Conservation (phyloP, 2,888 invertebrate genomes). For the Elysia crispata region DNA sequence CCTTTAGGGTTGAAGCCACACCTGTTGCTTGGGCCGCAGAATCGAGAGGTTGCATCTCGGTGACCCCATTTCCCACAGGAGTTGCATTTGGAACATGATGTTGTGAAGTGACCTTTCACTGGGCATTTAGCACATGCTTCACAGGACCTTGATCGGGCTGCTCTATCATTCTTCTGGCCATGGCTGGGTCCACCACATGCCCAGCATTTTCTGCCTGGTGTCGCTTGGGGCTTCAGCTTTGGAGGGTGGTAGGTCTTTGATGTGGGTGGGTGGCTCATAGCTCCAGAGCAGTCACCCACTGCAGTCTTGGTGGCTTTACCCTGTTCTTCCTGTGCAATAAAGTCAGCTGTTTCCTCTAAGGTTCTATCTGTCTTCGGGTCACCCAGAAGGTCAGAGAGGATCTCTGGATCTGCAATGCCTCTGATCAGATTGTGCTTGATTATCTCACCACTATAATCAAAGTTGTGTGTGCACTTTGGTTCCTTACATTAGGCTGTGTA, state of each 20-base stretch:
- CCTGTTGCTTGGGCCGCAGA: not conserved
- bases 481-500: conserved; percentile 35
- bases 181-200: not conserved
- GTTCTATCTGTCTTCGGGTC: conserved; percentile 48
- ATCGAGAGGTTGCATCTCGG: not conserved
- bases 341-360: conserved; percentile 44
- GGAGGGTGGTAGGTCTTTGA: not conserved
- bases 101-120: not conserved
- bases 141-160: not conserved
- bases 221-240: too few relatives aligned
- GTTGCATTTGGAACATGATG: not conserved
- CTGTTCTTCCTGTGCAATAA: conserved; percentile 46
- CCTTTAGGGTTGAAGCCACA: not conserved
- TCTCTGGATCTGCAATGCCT: conserved; percentile 46
- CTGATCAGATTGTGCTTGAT: conserved; percentile 50
- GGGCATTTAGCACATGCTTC: conserved; percentile 3
- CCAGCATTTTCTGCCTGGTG: not conserved
- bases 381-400: conserved; percentile 23
- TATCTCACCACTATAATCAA: conserved; percentile 50
- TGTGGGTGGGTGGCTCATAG: conserved; percentile 6
- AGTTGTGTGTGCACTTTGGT: conserved; percentile 40
- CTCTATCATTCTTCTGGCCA: not conserved
- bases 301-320: conserved; percentile 49
- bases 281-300: conserved; percentile 49
- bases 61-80: not conserved